Evolutionary conservation across 1,140 invertebrate species (phyloP).

Genomic region (Mercenaria mercenaria): DNA sequence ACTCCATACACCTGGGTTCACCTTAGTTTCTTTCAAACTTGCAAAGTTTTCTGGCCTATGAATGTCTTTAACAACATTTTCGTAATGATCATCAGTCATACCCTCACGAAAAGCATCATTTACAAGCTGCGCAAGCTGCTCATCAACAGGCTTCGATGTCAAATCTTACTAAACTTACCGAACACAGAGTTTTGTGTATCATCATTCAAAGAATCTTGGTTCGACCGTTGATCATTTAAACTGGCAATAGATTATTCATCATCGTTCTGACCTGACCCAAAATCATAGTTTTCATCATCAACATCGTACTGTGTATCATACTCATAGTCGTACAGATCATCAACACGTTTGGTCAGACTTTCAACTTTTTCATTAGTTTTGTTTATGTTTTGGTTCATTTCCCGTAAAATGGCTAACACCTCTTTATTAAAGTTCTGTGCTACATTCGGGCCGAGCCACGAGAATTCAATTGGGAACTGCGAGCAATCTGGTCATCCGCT

Average conservation of each 20-base stretch:
- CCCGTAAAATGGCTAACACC: neutral
- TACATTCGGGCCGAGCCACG: no score
- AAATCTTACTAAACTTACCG: neutral
- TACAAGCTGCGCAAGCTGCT: neutral
- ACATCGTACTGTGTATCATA: neutral
- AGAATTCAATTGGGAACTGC: no score
- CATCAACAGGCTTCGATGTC: neutral
- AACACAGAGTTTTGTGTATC: neutral
- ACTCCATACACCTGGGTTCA: slow-evolving; percentile 20
- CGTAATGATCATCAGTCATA: slow-evolving; percentile 6
- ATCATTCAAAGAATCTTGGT: no score
- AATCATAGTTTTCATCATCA: neutral
- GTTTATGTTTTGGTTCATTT: neutral
- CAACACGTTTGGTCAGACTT: neutral
- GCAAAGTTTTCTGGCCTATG: neutral
- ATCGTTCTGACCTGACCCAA: neutral
- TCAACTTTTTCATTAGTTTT: slow-evolving; percentile 21
- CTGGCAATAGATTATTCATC: neutral
- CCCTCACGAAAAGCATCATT: slow-evolving; percentile 26
- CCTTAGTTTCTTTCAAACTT: slow-evolving; percentile 9
- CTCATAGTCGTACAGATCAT: slow-evolving; percentile 1
- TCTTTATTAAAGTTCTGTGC: neutral
- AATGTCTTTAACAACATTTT: slow-evolving; percentile 14
- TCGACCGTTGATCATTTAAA: no score
- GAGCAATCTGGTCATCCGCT: no score